Conservation (phyloP, 1,140 invertebrate species). For the Papilio glaucus region DNA sequence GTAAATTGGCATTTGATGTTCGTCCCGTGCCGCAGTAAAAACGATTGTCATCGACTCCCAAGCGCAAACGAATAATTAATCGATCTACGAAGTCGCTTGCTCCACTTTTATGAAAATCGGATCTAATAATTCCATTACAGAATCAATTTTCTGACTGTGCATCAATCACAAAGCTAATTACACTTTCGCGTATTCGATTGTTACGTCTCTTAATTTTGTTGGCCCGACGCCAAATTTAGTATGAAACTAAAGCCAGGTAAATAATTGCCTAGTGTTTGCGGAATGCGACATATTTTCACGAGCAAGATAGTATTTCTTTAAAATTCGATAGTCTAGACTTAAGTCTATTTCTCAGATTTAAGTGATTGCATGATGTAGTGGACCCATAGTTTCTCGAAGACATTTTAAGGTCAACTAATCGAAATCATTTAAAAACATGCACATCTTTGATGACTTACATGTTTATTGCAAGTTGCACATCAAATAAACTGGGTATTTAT, state of each 20-base stretch:
- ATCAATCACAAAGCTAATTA: slow-evolving; percentile 22
- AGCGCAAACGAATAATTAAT: slow-evolving; percentile 75
- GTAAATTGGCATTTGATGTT: slow-evolving; percentile 68
- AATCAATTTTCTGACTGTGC: slow-evolving; percentile 6
- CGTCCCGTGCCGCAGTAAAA: slow-evolving; percentile 54
- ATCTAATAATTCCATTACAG: slow-evolving; percentile 13
- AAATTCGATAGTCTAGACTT: not conserved
- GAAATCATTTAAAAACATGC: too few relatives aligned
- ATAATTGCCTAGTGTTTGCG: slow-evolving; percentile 8
- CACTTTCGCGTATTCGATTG: slow-evolving; percentile 9
- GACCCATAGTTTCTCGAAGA: not conserved
- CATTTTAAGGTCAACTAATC: not conserved
- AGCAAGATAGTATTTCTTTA: not conserved
- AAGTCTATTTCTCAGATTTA: not conserved
- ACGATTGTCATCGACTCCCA: slow-evolving; percentile 49
- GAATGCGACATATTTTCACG: slow-evolving; percentile 4
- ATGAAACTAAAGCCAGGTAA: slow-evolving; percentile 3
- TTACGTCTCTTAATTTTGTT: not conserved
- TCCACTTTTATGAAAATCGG: slow-evolving; percentile 26
- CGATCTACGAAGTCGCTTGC: slow-evolving; percentile 63
- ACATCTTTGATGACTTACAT: too few relatives aligned
- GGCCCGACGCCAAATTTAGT: not conserved
- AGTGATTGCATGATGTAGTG: not conserved
- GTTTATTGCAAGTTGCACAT: too few relatives aligned
- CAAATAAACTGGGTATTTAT: too few relatives aligned